Conservation (phyloP, 2,113 vertebrate species). For the human region DNA sequence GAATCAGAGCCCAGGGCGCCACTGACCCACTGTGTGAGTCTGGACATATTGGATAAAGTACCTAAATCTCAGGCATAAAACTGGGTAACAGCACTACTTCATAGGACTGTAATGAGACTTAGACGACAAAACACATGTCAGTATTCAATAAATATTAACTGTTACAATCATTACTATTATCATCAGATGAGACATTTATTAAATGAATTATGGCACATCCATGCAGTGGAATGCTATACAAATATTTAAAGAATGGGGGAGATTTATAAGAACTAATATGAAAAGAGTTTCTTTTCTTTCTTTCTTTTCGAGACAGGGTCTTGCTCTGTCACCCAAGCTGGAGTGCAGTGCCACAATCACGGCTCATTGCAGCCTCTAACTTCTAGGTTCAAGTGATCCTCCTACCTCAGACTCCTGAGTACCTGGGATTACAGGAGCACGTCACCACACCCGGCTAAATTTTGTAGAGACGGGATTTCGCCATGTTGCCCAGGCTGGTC, state of each 20-base stretch:
- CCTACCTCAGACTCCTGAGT: too few species aligned
- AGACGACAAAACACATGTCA: neutral
- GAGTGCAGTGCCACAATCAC: fast-evolving
- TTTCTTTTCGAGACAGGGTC: too few species aligned
- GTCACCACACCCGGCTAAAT: too few species aligned
- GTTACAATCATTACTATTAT: neutral
- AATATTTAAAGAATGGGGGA: neutral
- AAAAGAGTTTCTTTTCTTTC: too few species aligned
- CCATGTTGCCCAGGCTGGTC: too few species aligned
- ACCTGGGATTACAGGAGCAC: too few species aligned
- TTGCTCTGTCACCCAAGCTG: too few species aligned
- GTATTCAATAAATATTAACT: neutral
- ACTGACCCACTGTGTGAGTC: neutral
- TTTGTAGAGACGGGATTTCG: too few species aligned
- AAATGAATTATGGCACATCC: neutral
- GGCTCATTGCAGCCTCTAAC: too few species aligned
- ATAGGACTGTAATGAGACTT: neutral
- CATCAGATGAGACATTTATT: neutral
- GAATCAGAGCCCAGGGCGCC: neutral
- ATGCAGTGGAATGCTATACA: neutral
- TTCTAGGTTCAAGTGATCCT: too few species aligned
- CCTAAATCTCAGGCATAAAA: neutral
- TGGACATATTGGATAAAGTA: neutral
- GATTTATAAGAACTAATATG: neutral
- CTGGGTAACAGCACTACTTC: neutral